phyloP scores from a whole-genome alignment of 2,113 vertebrate species.

The Fulica atra region DNA sequence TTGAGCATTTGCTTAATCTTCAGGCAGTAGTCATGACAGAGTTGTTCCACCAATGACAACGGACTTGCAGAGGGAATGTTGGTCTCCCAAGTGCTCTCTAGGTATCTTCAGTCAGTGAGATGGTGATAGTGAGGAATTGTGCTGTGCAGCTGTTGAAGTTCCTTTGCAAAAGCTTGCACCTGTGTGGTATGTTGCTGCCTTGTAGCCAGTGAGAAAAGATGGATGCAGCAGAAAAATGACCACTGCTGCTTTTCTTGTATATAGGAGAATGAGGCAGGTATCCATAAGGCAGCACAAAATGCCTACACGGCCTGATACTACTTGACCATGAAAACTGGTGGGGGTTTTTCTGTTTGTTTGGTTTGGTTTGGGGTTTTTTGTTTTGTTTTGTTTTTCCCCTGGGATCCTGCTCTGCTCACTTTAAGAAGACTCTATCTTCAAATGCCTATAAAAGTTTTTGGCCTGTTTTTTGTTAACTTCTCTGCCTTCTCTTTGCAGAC shows the following conservation, averaged over 20 bases:
- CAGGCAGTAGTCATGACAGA: neutral
- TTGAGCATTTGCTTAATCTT: neutral
- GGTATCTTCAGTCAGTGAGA: neutral
- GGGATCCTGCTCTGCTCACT: neutral
- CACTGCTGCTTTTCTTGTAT: neutral
- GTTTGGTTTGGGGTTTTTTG: accelerated
- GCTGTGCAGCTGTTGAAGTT: neutral
- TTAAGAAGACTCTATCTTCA: neutral
- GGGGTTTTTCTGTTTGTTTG: too few relatives aligned
- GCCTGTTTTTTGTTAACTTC: conserved; percentile 5
- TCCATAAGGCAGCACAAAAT: neutral
- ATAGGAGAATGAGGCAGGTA: neutral
- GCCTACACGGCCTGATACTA: neutral
- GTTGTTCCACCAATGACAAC: neutral
- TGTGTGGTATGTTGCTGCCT: neutral
- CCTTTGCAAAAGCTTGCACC: neutral
- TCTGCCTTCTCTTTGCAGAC: conserved; percentile 78
- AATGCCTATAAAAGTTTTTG: neutral
- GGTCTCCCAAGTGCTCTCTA: neutral
- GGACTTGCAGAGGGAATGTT: neutral
- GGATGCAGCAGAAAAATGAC: neutral
- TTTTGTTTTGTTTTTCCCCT: too few relatives aligned
- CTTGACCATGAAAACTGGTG: neutral
- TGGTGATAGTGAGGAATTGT: neutral
- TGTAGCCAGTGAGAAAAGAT: neutral